Percentiles rank a stretch among this genome's conserved stretches.
phyloP scores from a whole-genome alignment of 2,113 vertebrate species.

The Pelusios castaneus region DNA sequence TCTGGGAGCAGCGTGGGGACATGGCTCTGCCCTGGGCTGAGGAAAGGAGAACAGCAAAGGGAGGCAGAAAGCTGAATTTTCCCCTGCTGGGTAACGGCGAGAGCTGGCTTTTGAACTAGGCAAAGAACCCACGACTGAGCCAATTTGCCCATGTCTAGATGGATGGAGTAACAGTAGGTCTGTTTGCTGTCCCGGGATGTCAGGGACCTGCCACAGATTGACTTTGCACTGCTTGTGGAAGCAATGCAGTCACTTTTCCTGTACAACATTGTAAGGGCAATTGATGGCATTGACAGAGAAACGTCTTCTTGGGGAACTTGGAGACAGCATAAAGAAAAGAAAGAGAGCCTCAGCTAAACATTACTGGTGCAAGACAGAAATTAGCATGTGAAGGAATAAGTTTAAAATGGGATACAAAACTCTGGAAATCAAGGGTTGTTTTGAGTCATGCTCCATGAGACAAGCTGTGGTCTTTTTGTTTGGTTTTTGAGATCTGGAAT shows the following conservation, averaged over 20 bases:
- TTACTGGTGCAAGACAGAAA: not conserved
- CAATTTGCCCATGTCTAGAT: not conserved
- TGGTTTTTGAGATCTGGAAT: not conserved
- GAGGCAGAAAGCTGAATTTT: not conserved
- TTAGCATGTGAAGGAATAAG: not conserved
- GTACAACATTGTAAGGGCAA: not conserved
- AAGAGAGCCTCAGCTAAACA: not conserved
- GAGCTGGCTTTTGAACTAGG: not conserved
- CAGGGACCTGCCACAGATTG: not conserved
- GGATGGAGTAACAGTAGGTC: not conserved
- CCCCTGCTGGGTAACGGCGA: not conserved
- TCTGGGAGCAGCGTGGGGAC: not conserved
- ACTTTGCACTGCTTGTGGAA: not conserved
- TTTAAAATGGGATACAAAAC: not conserved
- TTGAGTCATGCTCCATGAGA: not conserved
- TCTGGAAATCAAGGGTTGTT: not conserved
- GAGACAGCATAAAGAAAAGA: not conserved
- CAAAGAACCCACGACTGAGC: not conserved
- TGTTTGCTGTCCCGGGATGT: not conserved
- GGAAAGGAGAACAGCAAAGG: not conserved
- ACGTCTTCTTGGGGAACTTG: not conserved
- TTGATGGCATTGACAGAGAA: not conserved
- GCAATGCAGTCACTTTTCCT: not conserved
- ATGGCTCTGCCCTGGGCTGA: rapidly evolving
- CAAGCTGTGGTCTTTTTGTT: not conserved